phyloP scores from a whole-genome alignment of 2,113 vertebrate species.

The Capreolus pygargus region DNA sequence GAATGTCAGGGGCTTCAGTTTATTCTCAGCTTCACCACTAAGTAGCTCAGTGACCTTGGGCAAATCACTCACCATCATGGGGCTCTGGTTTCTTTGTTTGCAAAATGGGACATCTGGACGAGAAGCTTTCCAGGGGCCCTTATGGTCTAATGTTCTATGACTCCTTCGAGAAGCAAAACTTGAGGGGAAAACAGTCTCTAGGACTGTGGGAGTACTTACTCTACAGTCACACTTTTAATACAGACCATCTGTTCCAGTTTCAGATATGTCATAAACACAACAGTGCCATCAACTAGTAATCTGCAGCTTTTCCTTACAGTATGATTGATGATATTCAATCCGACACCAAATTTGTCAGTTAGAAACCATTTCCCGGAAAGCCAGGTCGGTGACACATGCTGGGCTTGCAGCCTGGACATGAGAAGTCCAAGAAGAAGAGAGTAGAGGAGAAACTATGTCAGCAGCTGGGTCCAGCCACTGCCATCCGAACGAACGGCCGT shows the following conservation, averaged over 20 bases:
- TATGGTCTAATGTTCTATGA: neutral
- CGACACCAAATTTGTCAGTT: neutral
- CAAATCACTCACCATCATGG: neutral
- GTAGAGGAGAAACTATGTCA: rapidly evolving
- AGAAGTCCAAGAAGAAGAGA: neutral
- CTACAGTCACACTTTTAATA: neutral
- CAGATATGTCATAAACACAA: neutral
- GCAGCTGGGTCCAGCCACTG: neutral
- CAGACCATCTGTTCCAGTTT: constrained; percentile 54
- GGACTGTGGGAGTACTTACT: neutral
- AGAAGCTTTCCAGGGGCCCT: neutral
- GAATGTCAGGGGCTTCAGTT: neutral
- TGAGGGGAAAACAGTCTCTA: neutral
- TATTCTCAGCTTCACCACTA: neutral
- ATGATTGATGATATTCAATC: neutral
- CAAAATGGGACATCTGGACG: neutral
- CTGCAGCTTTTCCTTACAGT: constrained; percentile 1
- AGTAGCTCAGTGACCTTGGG: neutral
- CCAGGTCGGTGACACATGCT: neutral
- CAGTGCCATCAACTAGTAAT: constrained; percentile 17
- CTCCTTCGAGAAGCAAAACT: constrained; percentile 29
- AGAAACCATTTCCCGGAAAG: neutral
- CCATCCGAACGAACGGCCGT: neutral
- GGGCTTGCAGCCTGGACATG: neutral
- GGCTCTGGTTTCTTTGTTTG: neutral